Evolutionary conservation across 2,888 invertebrate genomes (phyloP).

Genomic region (Drosophila leonis): DNA sequence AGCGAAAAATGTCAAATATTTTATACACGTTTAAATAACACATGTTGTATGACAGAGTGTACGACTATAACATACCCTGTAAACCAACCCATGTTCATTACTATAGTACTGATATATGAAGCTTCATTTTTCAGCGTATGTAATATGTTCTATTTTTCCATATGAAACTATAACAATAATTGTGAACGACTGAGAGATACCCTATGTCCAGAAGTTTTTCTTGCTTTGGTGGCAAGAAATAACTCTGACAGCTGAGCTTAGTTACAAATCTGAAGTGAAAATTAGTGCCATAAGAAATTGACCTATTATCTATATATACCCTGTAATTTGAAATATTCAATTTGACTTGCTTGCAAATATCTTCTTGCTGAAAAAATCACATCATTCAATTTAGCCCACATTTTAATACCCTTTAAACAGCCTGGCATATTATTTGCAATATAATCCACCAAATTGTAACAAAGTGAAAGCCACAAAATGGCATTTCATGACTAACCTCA

Average conservation of each 20-base stretch:
- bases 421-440: not conserved
- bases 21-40: not conserved
- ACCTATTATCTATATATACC: not conserved
- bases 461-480: slow-evolving; percentile 7
- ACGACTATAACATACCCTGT: not conserved
- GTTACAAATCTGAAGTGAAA: not conserved
- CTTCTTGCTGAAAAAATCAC: too few species aligned
- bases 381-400: not conserved
- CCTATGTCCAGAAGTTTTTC: not conserved
- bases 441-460: slow-evolving; percentile 4
- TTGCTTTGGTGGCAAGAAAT: too few species aligned
- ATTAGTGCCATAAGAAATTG: not conserved
- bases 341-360: too few species aligned
- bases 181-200: not conserved
- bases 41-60: not conserved
- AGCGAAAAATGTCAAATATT: not conserved
- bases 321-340: not conserved
- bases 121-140: not conserved
- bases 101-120: not conserved
- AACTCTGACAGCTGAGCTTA: not conserved
- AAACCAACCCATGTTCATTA: not conserved
- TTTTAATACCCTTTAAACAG: slow-evolving; percentile 1
- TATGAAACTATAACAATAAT: not conserved
- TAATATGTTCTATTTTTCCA: not conserved
- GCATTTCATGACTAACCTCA: slow-evolving; percentile 28